These are phyloP conservation scores for Channallabes apus DNA, from an alignment of 2,797 vertebrate genomes.

Conservation along the genomic window DNA sequence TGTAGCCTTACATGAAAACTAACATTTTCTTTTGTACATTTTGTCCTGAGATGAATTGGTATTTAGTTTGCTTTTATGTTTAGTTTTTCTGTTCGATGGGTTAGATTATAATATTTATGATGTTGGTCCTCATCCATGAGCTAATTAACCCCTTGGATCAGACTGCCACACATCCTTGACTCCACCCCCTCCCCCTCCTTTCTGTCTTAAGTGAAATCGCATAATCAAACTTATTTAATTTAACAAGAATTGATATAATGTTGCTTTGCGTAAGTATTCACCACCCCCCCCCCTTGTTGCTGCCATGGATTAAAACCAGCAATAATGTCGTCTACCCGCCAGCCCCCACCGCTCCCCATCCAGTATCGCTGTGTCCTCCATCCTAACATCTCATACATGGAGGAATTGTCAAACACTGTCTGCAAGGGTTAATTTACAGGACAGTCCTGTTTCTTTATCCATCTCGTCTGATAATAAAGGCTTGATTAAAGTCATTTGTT, in stretches of 20 bases:
- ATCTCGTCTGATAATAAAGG: slow-evolving; percentile 52
- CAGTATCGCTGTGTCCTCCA: neutral
- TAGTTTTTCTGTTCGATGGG: neutral
- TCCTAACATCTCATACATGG: neutral
- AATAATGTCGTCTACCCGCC: too few species aligned
- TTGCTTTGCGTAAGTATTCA: too few species aligned
- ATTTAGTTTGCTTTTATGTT: neutral
- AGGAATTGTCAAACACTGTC: neutral
- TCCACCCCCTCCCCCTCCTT: neutral
- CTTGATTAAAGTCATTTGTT: slow-evolving; percentile 75
- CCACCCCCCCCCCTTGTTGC: too few species aligned
- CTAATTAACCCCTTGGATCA: neutral
- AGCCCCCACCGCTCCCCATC: neutral
- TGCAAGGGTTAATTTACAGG: slow-evolving; percentile 43
- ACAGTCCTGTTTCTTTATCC: slow-evolving; percentile 30
- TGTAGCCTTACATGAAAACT: neutral
- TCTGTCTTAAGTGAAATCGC: neutral
- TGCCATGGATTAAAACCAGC: too few species aligned
- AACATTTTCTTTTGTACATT: neutral
- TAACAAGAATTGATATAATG: slow-evolving; percentile 35
- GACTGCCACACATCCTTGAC: neutral
- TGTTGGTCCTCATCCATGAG: neutral
- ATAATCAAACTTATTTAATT: slow-evolving; percentile 60
- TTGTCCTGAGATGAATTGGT: neutral
- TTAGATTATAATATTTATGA: neutral